Base-by-base conservation (phyloP, 1,140 invertebrate genomes). In the Caenorhabditis briggsae region DNA sequence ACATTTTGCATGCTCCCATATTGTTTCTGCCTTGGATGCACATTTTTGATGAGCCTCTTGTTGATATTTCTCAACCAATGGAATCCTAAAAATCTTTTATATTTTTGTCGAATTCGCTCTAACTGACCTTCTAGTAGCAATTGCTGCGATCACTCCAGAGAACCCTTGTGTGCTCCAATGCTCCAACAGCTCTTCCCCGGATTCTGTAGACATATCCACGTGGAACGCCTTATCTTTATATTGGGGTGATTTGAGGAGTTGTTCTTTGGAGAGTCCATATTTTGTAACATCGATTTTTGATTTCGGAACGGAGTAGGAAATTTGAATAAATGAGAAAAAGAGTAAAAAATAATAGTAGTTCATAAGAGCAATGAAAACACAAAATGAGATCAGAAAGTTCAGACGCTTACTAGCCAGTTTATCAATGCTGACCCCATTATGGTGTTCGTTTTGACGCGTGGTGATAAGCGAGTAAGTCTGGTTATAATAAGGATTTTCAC, bases 151-250 rank as follows among this genome's bases (percentile, higher is more conserved):
- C 6, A 87, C 41, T 20, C 82, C 86, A 18, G 56, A 65, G 56
- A 87, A 61, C n/a, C 74, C 86, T 48, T 87, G 86, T 20, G 58
- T 82, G 25, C 83, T 65, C 86, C 86, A 87, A 46, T 87, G 86
- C 82, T 87, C 74, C 41, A 83, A 64, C 0, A 85, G 64, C 20
- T 85, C 61, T n/a, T 74, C 65, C 18, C 84, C 84, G 8, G 84
- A 46, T n/a, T 85, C 84, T 43, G 84, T 64, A 2, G 48, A 41
- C 23, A 85, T 53, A 16, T 70, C 46, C n/a, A 78, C 70, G 46
- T 78, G 70, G 20, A 78, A 78, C 12, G 70, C 46, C n/a, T 78
- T 78, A 9, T 78, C n/a, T 11, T 78, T 78, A 78, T 78, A 78
- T 12, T 78, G n/a, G 5, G 70, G 70, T 23, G 70, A 78, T 23